Base-by-base conservation (phyloP, 2,113 vertebrate species). In the Casuarius casuarius region DNA sequence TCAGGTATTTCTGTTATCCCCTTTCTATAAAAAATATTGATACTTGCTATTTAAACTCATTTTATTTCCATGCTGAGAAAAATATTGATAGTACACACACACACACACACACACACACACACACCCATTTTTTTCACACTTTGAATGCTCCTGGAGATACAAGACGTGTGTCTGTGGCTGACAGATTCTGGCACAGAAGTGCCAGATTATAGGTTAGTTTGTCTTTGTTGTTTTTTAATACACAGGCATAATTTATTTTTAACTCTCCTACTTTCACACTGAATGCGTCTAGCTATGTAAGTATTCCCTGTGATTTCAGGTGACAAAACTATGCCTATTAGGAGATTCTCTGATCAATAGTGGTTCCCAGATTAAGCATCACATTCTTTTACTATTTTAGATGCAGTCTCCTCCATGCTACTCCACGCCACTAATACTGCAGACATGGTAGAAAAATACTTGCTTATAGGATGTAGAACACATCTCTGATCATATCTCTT, bases 41-140 rank as follows among this genome's bases (percentile, higher is more conserved):
- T 89, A 86, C 87, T 89, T 84, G 68, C 80, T 95, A 89, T 95
- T 96, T 97, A 92, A 93, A 85, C 52, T 76, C 66, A 66, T 79
- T 91, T 80, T 79, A 96, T 95, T 66, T 54, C 52, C 81, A 49
- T 38, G 58, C 71, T 87, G 66, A 94, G 74, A 48, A 66, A 58
- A 95, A 83, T 74, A 89, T 3, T 79, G 77, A 92, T 87, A 70
- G 77, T 58, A 19, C 46, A 48, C 46, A 48, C 46, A 48, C 56
- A 59, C 31, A 59, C 8, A 59, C 7, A 56, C 9, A 17, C 8
- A 17, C 21, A 52, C 21, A 52, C 14, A 54, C 9, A 48, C 18
- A 48, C 9, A 48, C 14, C 7, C 28, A 15, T 26, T 35, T 58
- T 90, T 85, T 79, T 89, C 74, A 68, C 58, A 70, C 35, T 28